Evolutionary conservation across 2,797 vertebrate species (phyloP).

Genomic region (Petrocephalus schoutedeni): DNA sequence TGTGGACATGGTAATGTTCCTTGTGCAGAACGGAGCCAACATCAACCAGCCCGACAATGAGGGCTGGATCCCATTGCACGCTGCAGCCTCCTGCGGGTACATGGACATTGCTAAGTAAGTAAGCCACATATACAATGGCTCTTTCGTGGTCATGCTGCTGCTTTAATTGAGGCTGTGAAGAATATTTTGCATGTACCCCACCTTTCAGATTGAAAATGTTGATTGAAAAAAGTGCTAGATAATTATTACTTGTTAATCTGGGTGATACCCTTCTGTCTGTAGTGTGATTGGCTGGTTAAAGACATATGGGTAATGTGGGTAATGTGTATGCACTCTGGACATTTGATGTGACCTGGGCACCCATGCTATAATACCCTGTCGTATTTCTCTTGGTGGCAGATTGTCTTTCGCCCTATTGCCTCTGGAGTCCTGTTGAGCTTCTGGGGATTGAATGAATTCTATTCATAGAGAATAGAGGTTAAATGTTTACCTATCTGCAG

Average conservation of each 20-base stretch:
- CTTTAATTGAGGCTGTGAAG: no score
- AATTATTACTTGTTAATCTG: not conserved
- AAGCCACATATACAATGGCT: not conserved
- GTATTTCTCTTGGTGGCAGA: not conserved
- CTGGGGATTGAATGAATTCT: not conserved
- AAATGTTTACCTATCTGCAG: not conserved
- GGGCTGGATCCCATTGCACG: slow-evolving; percentile 98
- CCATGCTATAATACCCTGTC: not conserved
- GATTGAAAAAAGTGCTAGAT: not conserved
- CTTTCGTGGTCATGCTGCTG: not conserved
- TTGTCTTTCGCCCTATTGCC: not conserved
- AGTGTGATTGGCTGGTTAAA: not conserved
- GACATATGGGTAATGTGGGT: not conserved
- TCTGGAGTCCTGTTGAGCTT: not conserved
- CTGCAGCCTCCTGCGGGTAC: slow-evolving; percentile 96
- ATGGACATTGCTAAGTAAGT: slow-evolving; percentile 96
- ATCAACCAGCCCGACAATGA: slow-evolving; percentile 99
- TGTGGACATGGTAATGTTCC: slow-evolving; percentile 98
- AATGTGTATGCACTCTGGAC: not conserved
- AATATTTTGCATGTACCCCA: not conserved
- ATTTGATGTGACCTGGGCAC: not conserved
- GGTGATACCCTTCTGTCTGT: not conserved
- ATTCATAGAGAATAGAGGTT: not conserved
- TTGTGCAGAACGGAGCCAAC: slow-evolving; percentile 93
- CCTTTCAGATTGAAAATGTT: not conserved